These are phyloP conservation scores for Drosophila bocki DNA, from an alignment of 1,140 invertebrate species.

Conservation along the genomic window DNA sequence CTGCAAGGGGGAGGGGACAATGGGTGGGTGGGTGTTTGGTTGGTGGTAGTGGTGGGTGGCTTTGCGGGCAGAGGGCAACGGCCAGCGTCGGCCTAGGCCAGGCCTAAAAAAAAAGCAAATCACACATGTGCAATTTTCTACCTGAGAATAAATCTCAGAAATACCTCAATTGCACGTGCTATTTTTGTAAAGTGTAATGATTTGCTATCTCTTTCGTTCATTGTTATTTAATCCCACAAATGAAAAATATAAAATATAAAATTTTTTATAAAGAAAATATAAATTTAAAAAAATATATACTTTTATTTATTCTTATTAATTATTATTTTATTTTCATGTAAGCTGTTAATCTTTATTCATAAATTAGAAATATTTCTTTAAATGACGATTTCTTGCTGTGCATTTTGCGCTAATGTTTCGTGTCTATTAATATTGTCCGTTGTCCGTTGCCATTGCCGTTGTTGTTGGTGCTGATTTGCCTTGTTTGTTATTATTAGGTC, in stretches of 20 bases:
- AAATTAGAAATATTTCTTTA: too few relatives aligned
- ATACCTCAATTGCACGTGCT: background rate
- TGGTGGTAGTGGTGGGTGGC: slow-evolving; percentile 10
- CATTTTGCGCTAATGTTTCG: slow-evolving; percentile 50
- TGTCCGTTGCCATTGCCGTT: slow-evolving; percentile 19
- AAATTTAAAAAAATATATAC: too few relatives aligned
- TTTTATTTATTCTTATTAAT: too few relatives aligned
- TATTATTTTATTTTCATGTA: too few relatives aligned
- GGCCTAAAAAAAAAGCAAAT: slow-evolving; percentile 15
- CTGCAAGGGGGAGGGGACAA: background rate
- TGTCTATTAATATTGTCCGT: slow-evolving; percentile 70
- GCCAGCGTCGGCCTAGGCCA: slow-evolving; percentile 27
- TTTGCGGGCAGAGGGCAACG: slow-evolving; percentile 32
- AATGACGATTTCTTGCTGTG: background rate
- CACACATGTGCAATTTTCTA: slow-evolving; percentile 26
- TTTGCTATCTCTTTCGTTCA: background rate
- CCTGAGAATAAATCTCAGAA: background rate
- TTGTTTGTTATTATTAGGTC: slow-evolving; percentile 57
- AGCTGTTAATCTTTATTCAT: too few relatives aligned
- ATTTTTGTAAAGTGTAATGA: background rate
- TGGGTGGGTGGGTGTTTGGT: background rate
- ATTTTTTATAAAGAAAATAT: too few relatives aligned
- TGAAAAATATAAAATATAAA: too few relatives aligned
- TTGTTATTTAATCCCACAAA: too few relatives aligned
- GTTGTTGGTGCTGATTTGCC: slow-evolving; percentile 20